Conservation (phyloP, 2,797 vertebrate species). For the Coracias cyanogaster region DNA sequence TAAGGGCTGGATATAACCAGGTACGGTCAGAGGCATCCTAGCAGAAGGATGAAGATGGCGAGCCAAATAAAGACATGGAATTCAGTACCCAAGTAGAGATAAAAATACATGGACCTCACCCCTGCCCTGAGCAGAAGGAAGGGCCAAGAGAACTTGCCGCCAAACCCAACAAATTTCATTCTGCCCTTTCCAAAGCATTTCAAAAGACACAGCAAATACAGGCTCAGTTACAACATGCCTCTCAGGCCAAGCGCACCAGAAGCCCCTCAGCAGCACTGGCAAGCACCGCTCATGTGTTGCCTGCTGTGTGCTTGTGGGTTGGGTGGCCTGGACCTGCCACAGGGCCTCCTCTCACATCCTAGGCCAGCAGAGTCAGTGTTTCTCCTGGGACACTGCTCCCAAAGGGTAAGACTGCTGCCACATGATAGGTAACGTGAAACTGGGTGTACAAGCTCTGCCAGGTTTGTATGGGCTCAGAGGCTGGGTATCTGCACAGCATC, state of each 20-base stretch:
- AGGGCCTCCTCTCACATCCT: background rate
- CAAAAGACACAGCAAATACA: accelerated
- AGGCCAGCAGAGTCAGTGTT: background rate
- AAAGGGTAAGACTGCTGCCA: background rate
- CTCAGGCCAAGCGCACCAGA: background rate
- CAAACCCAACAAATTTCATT: background rate
- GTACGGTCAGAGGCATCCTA: slow-evolving; percentile 4
- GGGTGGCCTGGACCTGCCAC: background rate
- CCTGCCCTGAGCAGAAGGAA: background rate
- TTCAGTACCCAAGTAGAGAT: background rate
- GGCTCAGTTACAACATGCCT: background rate
- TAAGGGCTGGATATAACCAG: slow-evolving; percentile 45
- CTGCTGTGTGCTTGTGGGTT: accelerated
- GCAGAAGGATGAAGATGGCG: accelerated
- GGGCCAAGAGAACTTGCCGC: accelerated
- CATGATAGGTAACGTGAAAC: background rate
- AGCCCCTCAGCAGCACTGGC: background rate
- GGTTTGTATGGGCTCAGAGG: accelerated
- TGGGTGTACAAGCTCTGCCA: background rate
- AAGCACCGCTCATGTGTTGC: background rate
- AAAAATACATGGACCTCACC: slow-evolving; percentile 37
- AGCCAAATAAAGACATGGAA: slow-evolving; percentile 58
- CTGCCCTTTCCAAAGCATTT: background rate
- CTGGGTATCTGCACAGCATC: background rate
- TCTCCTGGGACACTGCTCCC: background rate